A percentile compares a stretch with the other conserved stretches of the same genome.
phyloP scores from a whole-genome alignment of 2,888 invertebrate species.

The Tinea semifulvella region DNA sequence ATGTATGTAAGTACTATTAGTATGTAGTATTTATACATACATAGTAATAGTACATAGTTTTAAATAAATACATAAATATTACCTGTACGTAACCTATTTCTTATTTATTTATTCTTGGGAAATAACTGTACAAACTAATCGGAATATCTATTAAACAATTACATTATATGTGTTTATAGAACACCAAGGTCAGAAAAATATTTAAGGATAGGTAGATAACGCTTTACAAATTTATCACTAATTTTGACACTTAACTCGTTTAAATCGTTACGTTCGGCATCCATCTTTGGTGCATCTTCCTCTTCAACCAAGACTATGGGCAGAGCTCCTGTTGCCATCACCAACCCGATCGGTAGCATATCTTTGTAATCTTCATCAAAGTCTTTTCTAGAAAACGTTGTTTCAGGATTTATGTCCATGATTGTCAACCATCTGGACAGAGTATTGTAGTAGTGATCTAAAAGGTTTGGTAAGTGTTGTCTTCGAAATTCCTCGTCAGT shows the following conservation, averaged over 20 bases:
- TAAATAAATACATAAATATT: too few species aligned
- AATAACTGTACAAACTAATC: too few species aligned
- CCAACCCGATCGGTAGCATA: constrained; percentile 15
- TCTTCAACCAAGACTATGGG: constrained; percentile 10
- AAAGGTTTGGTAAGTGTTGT: constrained; percentile 1
- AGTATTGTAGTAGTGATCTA: constrained; percentile 13
- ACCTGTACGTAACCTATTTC: too few species aligned
- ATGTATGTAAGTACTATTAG: too few species aligned
- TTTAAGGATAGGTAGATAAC: constrained; percentile 12
- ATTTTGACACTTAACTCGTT: constrained; percentile 15
- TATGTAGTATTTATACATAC: too few species aligned
- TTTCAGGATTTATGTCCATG: constrained; percentile 4
- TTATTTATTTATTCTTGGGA: too few species aligned
- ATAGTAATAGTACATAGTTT: too few species aligned
- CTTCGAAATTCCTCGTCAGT: constrained; percentile 13
- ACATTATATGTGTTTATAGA: not conserved
- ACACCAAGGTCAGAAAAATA: constrained; percentile 6
- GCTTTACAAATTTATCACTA: constrained; percentile 16
- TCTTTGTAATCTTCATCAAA: constrained; percentile 10
- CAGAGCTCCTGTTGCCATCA: not conserved
- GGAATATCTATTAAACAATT: too few species aligned
- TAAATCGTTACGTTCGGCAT: constrained; percentile 14
- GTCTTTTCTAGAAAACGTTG: constrained; percentile 1
- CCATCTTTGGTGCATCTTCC: not conserved
- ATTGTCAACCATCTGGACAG: not conserved